phyloP scores from a whole-genome alignment of 2,888 invertebrate genomes.

The Zhuqinia jingwanae region DNA sequence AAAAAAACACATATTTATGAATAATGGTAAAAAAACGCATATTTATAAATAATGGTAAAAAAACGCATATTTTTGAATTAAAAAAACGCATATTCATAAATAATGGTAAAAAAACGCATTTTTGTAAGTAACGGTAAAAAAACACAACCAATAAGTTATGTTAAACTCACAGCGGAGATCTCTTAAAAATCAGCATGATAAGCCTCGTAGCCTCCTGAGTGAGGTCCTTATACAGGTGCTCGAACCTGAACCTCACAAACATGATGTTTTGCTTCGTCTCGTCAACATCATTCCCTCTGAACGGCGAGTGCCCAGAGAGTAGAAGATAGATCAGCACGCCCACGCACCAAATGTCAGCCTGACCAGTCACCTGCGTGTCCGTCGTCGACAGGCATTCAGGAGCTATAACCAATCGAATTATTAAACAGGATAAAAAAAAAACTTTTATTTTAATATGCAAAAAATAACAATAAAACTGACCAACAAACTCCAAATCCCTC shows the following conservation, averaged over 20 bases:
- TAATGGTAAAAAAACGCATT: too few species aligned
- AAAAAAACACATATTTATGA: slow-evolving; percentile 77
- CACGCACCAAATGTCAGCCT: slow-evolving; percentile 97
- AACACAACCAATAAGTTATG: too few species aligned
- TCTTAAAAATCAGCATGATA: slow-evolving; percentile 97
- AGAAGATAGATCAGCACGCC: slow-evolving; percentile 95
- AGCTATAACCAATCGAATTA: slow-evolving; percentile 65
- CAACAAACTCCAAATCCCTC: slow-evolving; percentile 88
- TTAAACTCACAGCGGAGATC: slow-evolving; percentile 92
- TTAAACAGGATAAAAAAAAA: neutral
- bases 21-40: too few species aligned
- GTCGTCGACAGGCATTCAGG: slow-evolving; percentile 81
- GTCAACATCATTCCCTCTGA: slow-evolving; percentile 89
- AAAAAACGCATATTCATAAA: slow-evolving; percentile 66
- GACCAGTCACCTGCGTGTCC: slow-evolving; percentile 87
- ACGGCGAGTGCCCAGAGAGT: slow-evolving; percentile 95
- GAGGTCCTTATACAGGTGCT: slow-evolving; percentile 95
- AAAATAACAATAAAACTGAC: slow-evolving; percentile 7
- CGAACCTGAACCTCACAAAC: slow-evolving; percentile 95
- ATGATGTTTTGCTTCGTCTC: slow-evolving; percentile 96
- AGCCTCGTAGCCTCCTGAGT: slow-evolving; percentile 96
- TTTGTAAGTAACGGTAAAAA: too few species aligned
- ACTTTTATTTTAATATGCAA: neutral
- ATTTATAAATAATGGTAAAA: too few species aligned
- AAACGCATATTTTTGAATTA: too few species aligned